A percentile compares a stretch with the other conserved stretches of the same genome.
phyloP scores from a whole-genome alignment of 2,888 invertebrate genomes.

The Bellardia pandia region DNA sequence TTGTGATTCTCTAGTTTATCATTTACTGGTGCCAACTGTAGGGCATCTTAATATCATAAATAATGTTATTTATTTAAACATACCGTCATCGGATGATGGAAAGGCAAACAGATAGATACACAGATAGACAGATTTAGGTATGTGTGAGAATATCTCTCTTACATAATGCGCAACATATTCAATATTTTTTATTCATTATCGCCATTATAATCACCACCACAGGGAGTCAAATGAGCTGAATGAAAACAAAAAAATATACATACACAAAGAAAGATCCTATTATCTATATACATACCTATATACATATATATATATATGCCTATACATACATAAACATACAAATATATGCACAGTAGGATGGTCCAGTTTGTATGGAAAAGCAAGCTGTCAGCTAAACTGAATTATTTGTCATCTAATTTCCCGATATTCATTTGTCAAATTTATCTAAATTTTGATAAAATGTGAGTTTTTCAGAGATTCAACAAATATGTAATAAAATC shows the following conservation, averaged over 20 bases:
- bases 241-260: not conserved
- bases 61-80: not conserved
- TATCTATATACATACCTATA: not conserved
- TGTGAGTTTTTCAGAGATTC: too few species aligned
- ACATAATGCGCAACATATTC: not conserved
- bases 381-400: not conserved
- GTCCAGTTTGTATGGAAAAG: not conserved
- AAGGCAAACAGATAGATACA: not conserved
- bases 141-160: not conserved
- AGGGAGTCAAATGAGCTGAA: conserved; percentile 38
- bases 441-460: too few species aligned
- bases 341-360: too few species aligned
- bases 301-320: not conserved
- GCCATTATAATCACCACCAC: conserved; percentile 27
- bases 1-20: too few species aligned
- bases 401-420: not conserved
- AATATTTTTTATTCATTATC: conserved; percentile 35
- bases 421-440: too few species aligned
- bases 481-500: too few species aligned
- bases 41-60: not conserved
- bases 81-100: not conserved
- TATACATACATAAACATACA: not conserved
- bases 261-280: not conserved
- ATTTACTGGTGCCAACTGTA: too few species aligned
- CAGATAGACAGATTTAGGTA: too few species aligned